Conservation (phyloP, 35 echinoderm and acorn worm species). For the Lytechinus variegatus region DNA sequence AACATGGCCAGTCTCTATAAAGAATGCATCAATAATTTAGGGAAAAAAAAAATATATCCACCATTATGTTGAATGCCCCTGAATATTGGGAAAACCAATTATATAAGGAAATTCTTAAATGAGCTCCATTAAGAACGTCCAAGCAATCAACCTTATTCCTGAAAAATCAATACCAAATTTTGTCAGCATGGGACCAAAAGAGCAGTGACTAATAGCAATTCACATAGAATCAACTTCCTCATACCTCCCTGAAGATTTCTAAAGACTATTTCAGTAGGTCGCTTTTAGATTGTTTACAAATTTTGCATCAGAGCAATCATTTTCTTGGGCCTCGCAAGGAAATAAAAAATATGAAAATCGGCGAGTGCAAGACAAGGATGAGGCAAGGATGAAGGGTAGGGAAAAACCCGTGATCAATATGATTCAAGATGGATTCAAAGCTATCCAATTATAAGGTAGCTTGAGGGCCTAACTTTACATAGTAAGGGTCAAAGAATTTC, state of each 20-base stretch:
- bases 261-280: not conserved
- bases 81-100: not conserved
- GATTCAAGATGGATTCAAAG: not conserved
- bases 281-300: not conserved
- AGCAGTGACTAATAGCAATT: not conserved
- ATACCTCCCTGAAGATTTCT: not conserved
- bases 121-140: not conserved
- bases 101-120: not conserved
- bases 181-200: not conserved
- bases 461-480: conserved; percentile 10
- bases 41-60: no score
- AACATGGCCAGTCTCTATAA: no score
- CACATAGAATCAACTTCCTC: not conserved
- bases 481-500: conserved; percentile 31
- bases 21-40: no score
- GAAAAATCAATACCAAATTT: conserved; percentile 16
- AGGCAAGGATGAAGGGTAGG: not conserved
- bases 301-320: not conserved
- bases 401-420: conserved; percentile 21
- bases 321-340: not conserved
- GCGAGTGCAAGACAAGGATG: not conserved
- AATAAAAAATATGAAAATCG: not conserved
- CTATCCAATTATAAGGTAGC: conserved; percentile 49
- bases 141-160: not conserved
- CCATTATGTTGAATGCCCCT: not conserved